These are phyloP conservation scores for Vanacampus margaritifer DNA, from an alignment of 2,113 vertebrate genomes.

Conservation along the genomic window DNA sequence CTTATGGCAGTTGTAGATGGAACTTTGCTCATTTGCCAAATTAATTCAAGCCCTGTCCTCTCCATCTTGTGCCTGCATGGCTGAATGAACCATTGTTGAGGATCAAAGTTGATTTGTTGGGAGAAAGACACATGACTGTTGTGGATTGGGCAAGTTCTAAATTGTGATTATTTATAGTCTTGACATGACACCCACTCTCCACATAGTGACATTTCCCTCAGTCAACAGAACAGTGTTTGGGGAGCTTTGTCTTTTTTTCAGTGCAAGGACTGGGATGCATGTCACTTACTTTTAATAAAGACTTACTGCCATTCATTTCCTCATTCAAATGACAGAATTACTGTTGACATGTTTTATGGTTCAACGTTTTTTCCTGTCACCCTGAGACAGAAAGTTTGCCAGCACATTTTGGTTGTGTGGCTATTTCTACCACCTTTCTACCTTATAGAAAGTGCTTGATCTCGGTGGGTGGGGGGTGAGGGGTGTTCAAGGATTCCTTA, in stretches of 20 bases:
- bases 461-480: not conserved
- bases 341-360: not conserved
- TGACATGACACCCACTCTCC: conserved; percentile 65
- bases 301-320: not conserved
- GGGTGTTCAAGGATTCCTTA: conserved; percentile 29
- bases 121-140: conserved; percentile 36
- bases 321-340: not conserved
- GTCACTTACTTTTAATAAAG: conserved; percentile 7
- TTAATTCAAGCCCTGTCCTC: conserved; percentile 29
- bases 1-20: conserved; percentile 35
- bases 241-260: conserved; percentile 61
- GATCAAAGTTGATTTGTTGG: conserved; percentile 52
- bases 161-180: conserved; percentile 69
- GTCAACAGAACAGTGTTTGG: conserved; percentile 69
- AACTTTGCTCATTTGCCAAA: conserved; percentile 35
- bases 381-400: not conserved
- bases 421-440: not conserved
- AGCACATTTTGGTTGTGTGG: not conserved
- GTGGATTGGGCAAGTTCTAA: conserved; percentile 42
- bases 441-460: conserved; percentile 20
- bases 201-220: conserved; percentile 70
- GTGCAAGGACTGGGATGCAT: conserved; percentile 25
- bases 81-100: conserved; percentile 56
- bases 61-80: conserved; percentile 15
- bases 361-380: not conserved